Evolutionary conservation across 2,888 invertebrate species (phyloP), one percentile per base, ranked within the genome.

Genomic region (Zelleria hepariella): DNA sequence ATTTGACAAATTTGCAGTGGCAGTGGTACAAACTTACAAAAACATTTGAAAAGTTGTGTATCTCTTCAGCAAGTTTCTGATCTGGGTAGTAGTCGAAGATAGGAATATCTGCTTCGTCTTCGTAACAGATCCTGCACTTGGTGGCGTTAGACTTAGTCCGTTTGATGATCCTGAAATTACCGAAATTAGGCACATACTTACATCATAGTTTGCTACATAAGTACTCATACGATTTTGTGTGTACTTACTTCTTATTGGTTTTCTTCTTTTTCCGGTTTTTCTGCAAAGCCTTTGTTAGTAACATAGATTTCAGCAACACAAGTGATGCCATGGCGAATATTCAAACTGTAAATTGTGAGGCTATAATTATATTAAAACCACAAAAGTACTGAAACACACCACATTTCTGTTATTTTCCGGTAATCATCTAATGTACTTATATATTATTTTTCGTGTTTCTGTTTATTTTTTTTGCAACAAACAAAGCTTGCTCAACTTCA

Each of bases 241-340:
- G 5, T 51, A 20, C 51, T 5, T 23, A 51, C 53, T 24, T 52
- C 7, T 52, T 53, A 23, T 53, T 25, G 15, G 24, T 2, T 15
- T 53, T 80, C 63, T 77, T 82, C 64, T 77, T 80, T 63, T 75
- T 80, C 63, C 78, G 82, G 48, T 70, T 73, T 62, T 77, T 79
- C 60, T 82, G 73, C 62, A 82, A 65, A 58, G 78, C 77, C 62
- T 78, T 83, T 59, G 82, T 80, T 64, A 81, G 75, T 62, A 87
- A 65, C 77, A 87, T 79, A 21, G 86, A 85, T 62, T 86, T 85
- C 42, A 86, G 65, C 64, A 86, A 66, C 60, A 87, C 64, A 61
- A 86, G 71, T 8, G 86, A 84, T 65, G 82, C 75, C 86, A 86
- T 86, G 59, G 48, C 18, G 15, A 23, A 52, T 1, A 10, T 42